Conservation (phyloP, 2,113 vertebrate genomes). For the Ceyx melanurus region DNA sequence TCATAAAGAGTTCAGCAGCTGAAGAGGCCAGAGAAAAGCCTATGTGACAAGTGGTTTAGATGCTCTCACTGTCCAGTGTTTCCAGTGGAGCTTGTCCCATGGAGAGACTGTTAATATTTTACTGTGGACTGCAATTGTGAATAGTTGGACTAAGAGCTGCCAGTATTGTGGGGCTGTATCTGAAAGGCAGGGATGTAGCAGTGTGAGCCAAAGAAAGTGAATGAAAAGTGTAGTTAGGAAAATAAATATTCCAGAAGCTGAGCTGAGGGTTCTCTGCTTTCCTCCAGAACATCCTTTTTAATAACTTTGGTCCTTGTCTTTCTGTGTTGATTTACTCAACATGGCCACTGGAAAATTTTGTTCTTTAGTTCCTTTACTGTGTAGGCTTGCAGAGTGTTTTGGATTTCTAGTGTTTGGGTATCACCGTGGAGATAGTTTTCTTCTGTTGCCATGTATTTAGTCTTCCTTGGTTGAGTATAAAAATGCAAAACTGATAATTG, state of each 20-base stretch:
- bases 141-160: neutral
- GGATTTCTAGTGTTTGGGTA: neutral
- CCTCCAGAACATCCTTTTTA: neutral
- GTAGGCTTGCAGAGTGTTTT: neutral
- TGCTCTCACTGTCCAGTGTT: neutral
- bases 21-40: neutral
- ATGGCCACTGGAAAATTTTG: neutral
- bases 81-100: neutral
- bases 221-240: neutral
- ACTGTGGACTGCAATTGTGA: neutral
- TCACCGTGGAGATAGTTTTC: neutral
- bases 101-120: neutral
- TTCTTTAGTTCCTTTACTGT: neutral
- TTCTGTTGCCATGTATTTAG: neutral
- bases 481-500: neutral
- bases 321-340: neutral
- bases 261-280: neutral
- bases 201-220: neutral
- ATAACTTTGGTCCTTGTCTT: neutral
- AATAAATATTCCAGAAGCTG: neutral
- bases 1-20: neutral
- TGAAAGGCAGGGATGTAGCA: neutral
- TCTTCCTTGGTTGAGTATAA: neutral
- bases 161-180: neutral
- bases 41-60: neutral